A percentile compares a stretch with the other conserved stretches of the same genome.
Conservation (phyloP, 2,888 invertebrate genomes). For the Trachelus stipa region DNA sequence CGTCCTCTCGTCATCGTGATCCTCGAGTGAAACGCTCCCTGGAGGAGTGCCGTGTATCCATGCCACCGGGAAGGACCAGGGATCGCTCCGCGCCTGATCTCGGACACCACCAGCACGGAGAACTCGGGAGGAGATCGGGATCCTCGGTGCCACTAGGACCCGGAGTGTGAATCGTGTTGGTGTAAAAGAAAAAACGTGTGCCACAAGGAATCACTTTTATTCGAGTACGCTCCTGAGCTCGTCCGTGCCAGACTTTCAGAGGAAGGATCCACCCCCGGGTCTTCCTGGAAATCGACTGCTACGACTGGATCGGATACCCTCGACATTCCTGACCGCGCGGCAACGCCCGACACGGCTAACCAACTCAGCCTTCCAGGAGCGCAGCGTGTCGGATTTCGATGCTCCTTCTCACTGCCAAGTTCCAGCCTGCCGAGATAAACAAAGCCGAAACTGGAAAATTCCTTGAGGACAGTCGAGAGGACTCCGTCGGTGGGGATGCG, state of each 20-base stretch:
- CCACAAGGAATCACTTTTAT: neutral
- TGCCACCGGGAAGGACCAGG: neutral
- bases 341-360: neutral
- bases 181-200: neutral
- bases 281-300: neutral
- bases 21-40: constrained; percentile 3
- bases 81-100: constrained; percentile 1
- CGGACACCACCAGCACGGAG: neutral
- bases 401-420: neutral
- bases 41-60: neutral
- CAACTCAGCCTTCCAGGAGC: neutral
- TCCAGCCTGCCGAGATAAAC: neutral
- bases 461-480: neutral
- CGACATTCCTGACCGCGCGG: neutral
- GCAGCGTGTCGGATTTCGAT: neutral
- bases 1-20: constrained; percentile 16
- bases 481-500: neutral
- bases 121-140: neutral
- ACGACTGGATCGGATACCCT: neutral
- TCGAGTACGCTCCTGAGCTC: neutral
- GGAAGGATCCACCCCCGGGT: neutral
- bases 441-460: neutral
- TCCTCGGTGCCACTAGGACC: neutral
- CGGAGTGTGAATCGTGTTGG: neutral
- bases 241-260: neutral